Conservation (phyloP, 53 echinoderm and acorn worm species). For the Patiria pectinifera region DNA sequence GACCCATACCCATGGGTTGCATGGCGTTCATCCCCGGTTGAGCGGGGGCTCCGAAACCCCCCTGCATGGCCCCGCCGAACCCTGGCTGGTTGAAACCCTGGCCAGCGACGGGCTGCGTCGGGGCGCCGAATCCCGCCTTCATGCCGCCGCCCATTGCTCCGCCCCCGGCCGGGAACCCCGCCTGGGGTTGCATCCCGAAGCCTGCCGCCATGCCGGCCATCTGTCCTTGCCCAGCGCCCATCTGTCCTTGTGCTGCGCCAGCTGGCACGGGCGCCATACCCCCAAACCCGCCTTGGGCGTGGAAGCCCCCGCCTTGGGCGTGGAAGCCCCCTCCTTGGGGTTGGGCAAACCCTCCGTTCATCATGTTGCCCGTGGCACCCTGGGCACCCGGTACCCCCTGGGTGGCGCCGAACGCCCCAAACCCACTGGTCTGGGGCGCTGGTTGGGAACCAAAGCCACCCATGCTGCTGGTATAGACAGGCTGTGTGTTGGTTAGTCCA, state of each 20-base stretch:
- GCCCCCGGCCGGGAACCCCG: slow-evolving; percentile 17
- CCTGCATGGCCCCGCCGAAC: slow-evolving; percentile 28
- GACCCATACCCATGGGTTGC: slow-evolving; percentile 53
- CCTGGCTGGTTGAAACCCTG: slow-evolving; percentile 14
- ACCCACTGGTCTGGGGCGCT: slow-evolving; percentile 32
- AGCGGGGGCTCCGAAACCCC: slow-evolving; percentile 35
- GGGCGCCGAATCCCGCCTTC: slow-evolving; percentile 42
- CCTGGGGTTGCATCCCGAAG: slow-evolving; percentile 50
- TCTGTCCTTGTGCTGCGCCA: slow-evolving; percentile 40
- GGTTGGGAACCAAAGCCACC: slow-evolving; percentile 49
- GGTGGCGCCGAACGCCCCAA: slow-evolving; percentile 22
- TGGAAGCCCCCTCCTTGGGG: slow-evolving; percentile 32
- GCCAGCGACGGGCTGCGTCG: slow-evolving; percentile 19
- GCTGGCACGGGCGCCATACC: slow-evolving; percentile 25
- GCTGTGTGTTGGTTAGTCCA: slow-evolving; percentile 38
- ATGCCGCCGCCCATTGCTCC: slow-evolving; percentile 9
- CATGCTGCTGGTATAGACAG: slow-evolving; percentile 30
- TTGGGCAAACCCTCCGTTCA: slow-evolving; percentile 55
- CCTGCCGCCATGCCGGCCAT: slow-evolving; percentile 49
- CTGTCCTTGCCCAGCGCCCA: slow-evolving; percentile 40
- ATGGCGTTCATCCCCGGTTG: slow-evolving; percentile 46
- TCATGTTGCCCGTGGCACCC: slow-evolving; percentile 65
- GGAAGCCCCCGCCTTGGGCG: slow-evolving; percentile 37
- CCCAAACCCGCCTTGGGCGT: slow-evolving; percentile 45
- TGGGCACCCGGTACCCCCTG: slow-evolving; percentile 1